phyloP scores from a whole-genome alignment of 2,888 invertebrate species.

The Eupelmus urozonus region DNA sequence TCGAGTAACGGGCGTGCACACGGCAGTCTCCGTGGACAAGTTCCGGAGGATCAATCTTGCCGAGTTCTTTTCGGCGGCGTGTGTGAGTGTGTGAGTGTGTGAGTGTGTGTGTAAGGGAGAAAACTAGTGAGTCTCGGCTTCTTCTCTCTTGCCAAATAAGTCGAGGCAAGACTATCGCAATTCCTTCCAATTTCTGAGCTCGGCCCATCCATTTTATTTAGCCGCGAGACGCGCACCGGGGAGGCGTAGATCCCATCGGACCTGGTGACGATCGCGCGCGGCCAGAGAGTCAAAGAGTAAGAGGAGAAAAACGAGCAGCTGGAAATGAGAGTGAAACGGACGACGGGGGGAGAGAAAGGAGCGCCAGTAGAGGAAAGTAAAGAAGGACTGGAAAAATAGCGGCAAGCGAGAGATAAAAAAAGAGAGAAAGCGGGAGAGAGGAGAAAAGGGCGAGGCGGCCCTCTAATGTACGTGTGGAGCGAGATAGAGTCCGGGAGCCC shows the following conservation, averaged over 20 bases:
- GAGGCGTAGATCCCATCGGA: conserved; percentile 51
- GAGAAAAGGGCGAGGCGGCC: conserved; percentile 10
- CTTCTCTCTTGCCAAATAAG: conserved; percentile 52
- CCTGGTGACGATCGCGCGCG: conserved; percentile 49
- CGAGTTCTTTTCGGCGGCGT: neutral
- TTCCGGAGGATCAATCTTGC: conserved; percentile 48
- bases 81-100: neutral
- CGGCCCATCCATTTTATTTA: conserved; percentile 77
- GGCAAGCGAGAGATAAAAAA: conserved; percentile 57
- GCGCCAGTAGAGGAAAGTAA: conserved; percentile 51
- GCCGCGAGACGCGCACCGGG: conserved; percentile 63
- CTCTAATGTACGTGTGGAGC: conserved; percentile 11
- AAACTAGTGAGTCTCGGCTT: conserved; percentile 36
- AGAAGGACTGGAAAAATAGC: conserved; percentile 58
- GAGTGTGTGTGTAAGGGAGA: neutral
- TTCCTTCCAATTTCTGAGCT: conserved; percentile 75
- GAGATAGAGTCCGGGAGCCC: conserved; percentile 64
- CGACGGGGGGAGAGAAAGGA: conserved; percentile 57
- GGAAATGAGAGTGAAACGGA: conserved; percentile 51
- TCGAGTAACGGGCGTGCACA: conserved; percentile 10
- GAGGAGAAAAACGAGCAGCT: conserved; percentile 46
- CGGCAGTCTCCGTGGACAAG: conserved; percentile 36
- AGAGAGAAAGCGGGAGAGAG: conserved; percentile 41
- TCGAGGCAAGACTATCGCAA: conserved; percentile 67
- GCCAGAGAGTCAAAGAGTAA: conserved; percentile 56